Evolutionary conservation across 2,888 invertebrate genomes (phyloP).

Genomic region (Dugesia japonica): DNA sequence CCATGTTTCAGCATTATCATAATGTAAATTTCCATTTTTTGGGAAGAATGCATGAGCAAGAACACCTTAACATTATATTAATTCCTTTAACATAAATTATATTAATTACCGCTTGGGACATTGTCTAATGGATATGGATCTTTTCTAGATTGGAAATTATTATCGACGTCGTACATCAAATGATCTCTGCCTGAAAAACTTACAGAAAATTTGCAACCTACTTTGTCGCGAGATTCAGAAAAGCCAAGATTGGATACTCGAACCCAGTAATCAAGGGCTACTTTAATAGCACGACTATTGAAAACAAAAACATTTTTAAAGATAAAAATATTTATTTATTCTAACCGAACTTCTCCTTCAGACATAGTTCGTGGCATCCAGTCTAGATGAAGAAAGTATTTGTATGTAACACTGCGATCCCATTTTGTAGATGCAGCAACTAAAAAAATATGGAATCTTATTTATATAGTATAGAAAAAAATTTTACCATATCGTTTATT

Average conservation of each 20-base stretch:
- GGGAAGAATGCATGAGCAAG: neutral
- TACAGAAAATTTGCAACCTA: neutral
- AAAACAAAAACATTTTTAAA: no score
- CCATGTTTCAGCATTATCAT: neutral
- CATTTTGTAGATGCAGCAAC: neutral
- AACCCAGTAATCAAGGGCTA: neutral
- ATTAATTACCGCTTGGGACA: neutral
- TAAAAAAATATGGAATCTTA: neutral
- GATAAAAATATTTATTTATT: neutral
- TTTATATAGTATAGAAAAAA: neutral
- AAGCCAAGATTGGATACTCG: neutral
- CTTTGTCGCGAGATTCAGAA: neutral
- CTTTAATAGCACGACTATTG: neutral
- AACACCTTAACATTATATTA: neutral
- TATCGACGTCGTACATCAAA: neutral
- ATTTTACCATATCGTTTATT: neutral
- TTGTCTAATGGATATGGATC: neutral
- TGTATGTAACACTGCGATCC: neutral
- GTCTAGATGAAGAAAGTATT: neutral
- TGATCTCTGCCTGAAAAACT: neutral
- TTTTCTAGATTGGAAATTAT: neutral
- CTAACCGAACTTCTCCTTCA: neutral
- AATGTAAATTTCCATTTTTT: conserved; percentile 7
- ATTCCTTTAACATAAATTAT: neutral
- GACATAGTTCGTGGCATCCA: conserved; percentile 1